A percentile compares a stretch with the other conserved stretches of the same genome.
phyloP scores from a whole-genome alignment of 2,888 invertebrate species.

The Ophion ellenae region DNA sequence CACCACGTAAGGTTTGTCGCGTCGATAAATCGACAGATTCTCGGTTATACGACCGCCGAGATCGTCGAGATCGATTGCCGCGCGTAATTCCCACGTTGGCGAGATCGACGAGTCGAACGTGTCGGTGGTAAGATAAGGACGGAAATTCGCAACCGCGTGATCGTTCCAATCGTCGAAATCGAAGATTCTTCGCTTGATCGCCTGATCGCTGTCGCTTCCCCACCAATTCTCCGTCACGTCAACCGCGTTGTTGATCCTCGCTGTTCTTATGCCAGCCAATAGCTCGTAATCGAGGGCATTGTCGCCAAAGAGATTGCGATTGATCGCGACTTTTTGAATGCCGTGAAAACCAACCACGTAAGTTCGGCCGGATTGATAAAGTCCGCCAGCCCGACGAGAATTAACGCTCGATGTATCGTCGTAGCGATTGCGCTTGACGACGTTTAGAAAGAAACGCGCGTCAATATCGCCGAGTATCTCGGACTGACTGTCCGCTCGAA shows the following conservation, averaged over 20 bases:
- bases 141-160: conserved; percentile 95
- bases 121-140: conserved; percentile 93
- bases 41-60: conserved; percentile 91
- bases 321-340: conserved; percentile 96
- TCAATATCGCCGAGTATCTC: conserved; percentile 94
- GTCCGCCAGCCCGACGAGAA: conserved; percentile 79
- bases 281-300: conserved; percentile 95
- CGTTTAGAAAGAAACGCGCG: conserved; percentile 92
- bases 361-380: conserved; percentile 86
- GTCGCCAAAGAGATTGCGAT: conserved; percentile 93
- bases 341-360: conserved; percentile 96
- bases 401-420: conserved; percentile 63
- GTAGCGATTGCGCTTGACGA: conserved; percentile 89
- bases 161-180: conserved; percentile 99
- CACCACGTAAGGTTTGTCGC: conserved; percentile 91
- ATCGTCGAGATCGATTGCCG: conserved; percentile 87
- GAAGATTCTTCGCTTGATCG: conserved; percentile 94
- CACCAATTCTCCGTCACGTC: conserved; percentile 98
- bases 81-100: conserved; percentile 86
- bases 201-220: conserved; percentile 91
- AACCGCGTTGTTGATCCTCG: conserved; percentile 93
- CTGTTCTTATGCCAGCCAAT: conserved; percentile 95
- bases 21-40: conserved; percentile 87
- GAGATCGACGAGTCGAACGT: conserved; percentile 91
- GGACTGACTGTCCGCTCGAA: conserved; percentile 95